phyloP scores from a whole-genome alignment of 2,888 invertebrate genomes.

The Deladenus siricidicola region DNA sequence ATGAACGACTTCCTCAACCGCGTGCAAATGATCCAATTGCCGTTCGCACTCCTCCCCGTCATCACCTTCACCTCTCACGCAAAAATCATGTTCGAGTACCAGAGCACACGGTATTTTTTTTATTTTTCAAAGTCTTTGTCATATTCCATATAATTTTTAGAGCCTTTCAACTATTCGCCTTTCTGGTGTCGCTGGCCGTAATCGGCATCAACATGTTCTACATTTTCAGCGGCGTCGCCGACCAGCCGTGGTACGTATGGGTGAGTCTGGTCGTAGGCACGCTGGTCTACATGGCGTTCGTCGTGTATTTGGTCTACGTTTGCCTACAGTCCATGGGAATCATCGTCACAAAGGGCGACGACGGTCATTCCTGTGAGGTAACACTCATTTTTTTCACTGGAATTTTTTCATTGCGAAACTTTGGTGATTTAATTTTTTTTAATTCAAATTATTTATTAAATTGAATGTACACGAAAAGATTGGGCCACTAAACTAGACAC shows the following conservation, averaged over 20 bases:
- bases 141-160: too few species aligned
- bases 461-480: too few species aligned
- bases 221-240: constrained; percentile 54
- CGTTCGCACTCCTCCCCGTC: constrained; percentile 77
- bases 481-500: too few species aligned
- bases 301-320: constrained; percentile 63
- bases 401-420: background rate
- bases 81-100: constrained; percentile 75
- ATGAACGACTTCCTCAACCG: constrained; percentile 76
- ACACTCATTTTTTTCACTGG: background rate
- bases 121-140: too few species aligned
- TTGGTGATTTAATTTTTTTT: background rate
- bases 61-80: constrained; percentile 74
- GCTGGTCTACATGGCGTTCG: constrained; percentile 66
- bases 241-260: constrained; percentile 55
- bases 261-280: constrained; percentile 60
- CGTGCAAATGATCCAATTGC: constrained; percentile 64
- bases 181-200: constrained; percentile 65
- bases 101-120: constrained; percentile 64
- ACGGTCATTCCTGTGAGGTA: too few species aligned
- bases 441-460: background rate
- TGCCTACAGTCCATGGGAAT: constrained; percentile 21
- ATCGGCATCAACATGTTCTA: constrained; percentile 71
- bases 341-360: background rate
- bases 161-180: constrained; percentile 64